Conservation (phyloP, 2,888 invertebrate species). For the Rhopalosiphum nymphaeae region DNA sequence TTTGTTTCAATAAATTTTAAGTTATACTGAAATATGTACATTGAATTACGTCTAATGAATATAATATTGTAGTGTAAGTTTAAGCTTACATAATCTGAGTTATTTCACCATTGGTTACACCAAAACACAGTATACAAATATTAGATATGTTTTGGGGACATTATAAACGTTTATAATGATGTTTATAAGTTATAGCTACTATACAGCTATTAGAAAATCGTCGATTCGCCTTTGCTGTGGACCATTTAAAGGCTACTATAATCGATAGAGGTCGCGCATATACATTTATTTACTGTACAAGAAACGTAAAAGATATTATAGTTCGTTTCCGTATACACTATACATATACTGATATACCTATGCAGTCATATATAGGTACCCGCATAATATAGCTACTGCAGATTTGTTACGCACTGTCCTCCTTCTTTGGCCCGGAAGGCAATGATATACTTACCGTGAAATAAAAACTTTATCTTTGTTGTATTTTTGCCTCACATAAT, state of each 20-base stretch:
- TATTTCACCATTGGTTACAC: neutral
- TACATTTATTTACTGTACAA: neutral
- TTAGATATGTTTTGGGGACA: too few species aligned
- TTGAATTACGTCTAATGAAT: neutral
- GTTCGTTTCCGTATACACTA: neutral
- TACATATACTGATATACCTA: neutral
- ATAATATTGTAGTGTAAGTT: neutral
- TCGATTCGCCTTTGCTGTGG: neutral
- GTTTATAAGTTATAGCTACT: neutral
- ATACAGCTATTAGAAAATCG: neutral
- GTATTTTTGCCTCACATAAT: neutral
- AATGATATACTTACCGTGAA: neutral
- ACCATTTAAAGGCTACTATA: neutral
- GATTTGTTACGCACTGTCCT: neutral
- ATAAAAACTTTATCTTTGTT: constrained; percentile 14
- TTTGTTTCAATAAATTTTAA: neutral
- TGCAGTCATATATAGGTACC: neutral
- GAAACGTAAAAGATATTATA: neutral
- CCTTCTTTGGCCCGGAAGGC: neutral
- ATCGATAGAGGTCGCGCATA: neutral
- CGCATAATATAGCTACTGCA: neutral
- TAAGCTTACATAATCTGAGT: neutral
- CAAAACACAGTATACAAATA: neutral
- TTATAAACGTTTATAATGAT: too few species aligned
- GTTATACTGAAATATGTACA: neutral